These are phyloP conservation scores for Zaprionus gabonicus DNA, from an alignment of 1,140 invertebrate species.

Conservation along the genomic window DNA sequence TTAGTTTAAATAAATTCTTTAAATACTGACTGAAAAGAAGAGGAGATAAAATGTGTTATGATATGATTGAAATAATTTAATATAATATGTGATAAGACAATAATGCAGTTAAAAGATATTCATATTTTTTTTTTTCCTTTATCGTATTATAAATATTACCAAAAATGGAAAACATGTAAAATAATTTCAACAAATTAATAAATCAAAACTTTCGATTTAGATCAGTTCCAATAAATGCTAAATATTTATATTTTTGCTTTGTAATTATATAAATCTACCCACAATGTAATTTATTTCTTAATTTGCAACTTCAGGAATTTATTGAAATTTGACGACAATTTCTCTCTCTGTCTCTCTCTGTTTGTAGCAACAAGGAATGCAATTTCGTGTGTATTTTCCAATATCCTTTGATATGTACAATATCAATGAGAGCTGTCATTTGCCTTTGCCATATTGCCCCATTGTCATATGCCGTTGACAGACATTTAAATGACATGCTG, in stretches of 20 bases:
- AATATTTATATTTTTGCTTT: not conserved
- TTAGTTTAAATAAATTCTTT: too few species aligned
- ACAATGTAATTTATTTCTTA: not conserved
- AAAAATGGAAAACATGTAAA: too few species aligned
- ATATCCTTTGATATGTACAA: constrained; percentile 8
- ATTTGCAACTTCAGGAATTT: not conserved
- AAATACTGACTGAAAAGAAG: too few species aligned
- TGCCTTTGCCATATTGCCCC: not conserved
- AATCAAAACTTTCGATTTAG: not conserved
- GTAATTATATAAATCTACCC: not conserved
- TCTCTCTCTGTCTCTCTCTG: not conserved
- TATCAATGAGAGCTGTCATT: not conserved
- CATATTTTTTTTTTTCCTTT: not conserved
- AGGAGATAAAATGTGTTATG: too few species aligned
- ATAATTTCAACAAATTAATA: too few species aligned
- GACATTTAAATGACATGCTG: constrained; percentile 33
- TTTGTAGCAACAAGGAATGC: not conserved
- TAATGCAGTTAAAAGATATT: too few species aligned
- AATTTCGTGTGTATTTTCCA: not conserved
- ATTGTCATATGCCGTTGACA: constrained; percentile 16
- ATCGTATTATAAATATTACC: not conserved
- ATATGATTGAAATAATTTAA: too few species aligned
- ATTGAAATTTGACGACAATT: not conserved
- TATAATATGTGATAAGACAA: too few species aligned
- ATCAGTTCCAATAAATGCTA: not conserved